phyloP scores from a whole-genome alignment of 2,113 vertebrate genomes.

The Opisthocomus hoazin region DNA sequence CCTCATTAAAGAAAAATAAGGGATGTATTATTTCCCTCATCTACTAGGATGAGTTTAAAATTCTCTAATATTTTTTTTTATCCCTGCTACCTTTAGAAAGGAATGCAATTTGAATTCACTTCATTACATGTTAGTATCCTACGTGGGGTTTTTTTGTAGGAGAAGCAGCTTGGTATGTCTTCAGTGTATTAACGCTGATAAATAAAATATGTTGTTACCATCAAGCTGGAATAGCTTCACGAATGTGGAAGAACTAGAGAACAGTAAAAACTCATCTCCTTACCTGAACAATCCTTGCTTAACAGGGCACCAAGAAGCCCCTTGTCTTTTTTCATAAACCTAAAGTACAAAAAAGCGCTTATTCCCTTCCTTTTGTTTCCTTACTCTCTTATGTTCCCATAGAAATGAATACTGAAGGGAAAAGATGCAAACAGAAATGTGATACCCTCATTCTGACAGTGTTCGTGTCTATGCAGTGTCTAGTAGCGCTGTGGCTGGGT shows the following conservation, averaged over 20 bases:
- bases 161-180: background rate
- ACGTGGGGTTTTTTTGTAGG: accelerated
- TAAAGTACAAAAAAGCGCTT: background rate
- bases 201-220: background rate
- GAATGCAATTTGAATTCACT: background rate
- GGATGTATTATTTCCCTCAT: background rate
- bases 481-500: background rate
- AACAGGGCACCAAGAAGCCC: background rate
- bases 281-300: background rate
- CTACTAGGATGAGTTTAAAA: background rate
- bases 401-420: background rate
- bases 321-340: background rate
- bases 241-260: background rate
- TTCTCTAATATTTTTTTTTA: background rate
- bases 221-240: background rate
- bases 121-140: background rate
- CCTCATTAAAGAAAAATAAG: background rate
- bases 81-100: background rate
- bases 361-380: background rate
- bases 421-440: background rate
- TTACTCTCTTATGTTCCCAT: background rate
- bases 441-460: background rate
- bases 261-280: background rate
- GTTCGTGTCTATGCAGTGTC: background rate
- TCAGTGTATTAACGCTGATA: background rate